Conservation (phyloP, 2,888 invertebrate species). For the Muscina levida region DNA sequence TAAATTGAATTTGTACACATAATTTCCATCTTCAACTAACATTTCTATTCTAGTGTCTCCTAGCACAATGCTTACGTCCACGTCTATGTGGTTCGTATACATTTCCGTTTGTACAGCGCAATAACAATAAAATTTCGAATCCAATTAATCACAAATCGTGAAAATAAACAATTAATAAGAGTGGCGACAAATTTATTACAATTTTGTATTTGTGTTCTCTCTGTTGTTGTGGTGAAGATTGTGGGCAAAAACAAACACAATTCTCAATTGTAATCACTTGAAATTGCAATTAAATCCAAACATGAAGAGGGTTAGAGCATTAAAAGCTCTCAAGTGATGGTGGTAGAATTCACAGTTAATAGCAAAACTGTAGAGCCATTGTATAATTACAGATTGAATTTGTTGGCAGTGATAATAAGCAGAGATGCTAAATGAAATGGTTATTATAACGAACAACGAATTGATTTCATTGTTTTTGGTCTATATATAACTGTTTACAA, state of each 20-base stretch:
- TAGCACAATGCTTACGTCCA: no score
- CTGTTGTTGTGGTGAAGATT: neutral
- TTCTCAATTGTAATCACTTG: slow-evolving; percentile 15
- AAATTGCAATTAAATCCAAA: slow-evolving; percentile 9
- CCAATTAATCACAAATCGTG: slow-evolving; percentile 44
- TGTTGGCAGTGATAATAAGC: no score
- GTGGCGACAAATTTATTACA: slow-evolving; percentile 27
- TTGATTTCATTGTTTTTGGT: no score
- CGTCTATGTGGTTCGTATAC: neutral
- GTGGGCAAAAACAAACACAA: slow-evolving; percentile 9
- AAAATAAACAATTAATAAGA: slow-evolving; percentile 47
- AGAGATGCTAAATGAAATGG: neutral
- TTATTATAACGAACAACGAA: no score
- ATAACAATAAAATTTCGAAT: slow-evolving; percentile 39
- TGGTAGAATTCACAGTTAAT: no score
- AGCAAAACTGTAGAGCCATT: no score
- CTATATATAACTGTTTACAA: no score
- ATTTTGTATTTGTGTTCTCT: slow-evolving; percentile 12
- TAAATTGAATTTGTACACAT: no score
- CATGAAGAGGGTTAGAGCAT: neutral
- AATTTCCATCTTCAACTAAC: no score
- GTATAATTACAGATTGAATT: no score
- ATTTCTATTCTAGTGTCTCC: no score
- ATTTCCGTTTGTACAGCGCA: slow-evolving; percentile 15
- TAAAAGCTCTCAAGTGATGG: neutral